phyloP scores from a whole-genome alignment of 2,888 invertebrate species.

The Drosophila nr. perissopoda region DNA sequence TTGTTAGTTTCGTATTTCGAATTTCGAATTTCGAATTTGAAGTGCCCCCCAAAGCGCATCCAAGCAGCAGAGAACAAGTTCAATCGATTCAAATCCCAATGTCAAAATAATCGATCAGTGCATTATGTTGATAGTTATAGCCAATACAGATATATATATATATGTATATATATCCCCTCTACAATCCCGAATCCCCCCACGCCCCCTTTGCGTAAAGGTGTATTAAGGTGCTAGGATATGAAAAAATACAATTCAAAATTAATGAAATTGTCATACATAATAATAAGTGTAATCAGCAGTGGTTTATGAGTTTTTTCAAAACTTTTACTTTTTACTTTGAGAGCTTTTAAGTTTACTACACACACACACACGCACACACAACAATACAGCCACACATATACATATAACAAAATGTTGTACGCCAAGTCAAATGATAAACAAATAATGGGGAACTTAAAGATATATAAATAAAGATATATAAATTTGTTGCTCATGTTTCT shows the following conservation, averaged over 20 bases:
- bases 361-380: constrained; percentile 39
- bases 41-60: constrained; percentile 54
- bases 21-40: constrained; percentile 34
- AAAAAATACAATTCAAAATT: constrained; percentile 16
- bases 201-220: constrained; percentile 51
- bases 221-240: constrained; percentile 67
- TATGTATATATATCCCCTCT: background rate
- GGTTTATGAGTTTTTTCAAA: constrained; percentile 57
- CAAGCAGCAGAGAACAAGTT: constrained; percentile 51
- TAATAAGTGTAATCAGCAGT: constrained; percentile 66
- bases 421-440: constrained; percentile 18
- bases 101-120: constrained; percentile 23
- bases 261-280: background rate
- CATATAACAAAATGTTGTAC: constrained; percentile 38
- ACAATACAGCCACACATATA: constrained; percentile 27
- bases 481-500: constrained; percentile 42
- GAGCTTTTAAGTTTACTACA: constrained; percentile 59
- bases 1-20: constrained; percentile 49
- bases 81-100: constrained; percentile 37
- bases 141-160: constrained; percentile 5
- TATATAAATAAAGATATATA: constrained; percentile 36
- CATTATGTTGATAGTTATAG: constrained; percentile 22
- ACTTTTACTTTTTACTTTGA: constrained; percentile 62
- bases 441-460: constrained; percentile 30
- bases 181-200: constrained; percentile 4